A percentile compares a stretch with the other conserved stretches of the same genome.
Conservation (phyloP, 2,888 invertebrate genomes). For the Serripes groenlandicus region DNA sequence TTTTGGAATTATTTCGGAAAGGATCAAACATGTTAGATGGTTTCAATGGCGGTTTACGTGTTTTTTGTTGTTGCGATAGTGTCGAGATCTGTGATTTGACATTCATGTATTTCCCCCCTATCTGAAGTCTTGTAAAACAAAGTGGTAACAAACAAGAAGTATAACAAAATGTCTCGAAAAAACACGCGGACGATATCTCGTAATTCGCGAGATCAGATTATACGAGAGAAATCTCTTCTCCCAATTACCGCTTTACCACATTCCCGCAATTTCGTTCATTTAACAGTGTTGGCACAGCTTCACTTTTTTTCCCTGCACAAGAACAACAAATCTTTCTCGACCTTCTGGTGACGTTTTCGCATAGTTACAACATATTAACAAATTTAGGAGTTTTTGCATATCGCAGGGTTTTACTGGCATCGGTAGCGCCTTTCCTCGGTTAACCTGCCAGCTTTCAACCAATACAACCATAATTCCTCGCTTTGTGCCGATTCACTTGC, state of each 20-base stretch:
- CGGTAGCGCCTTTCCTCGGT: slow-evolving; percentile 53
- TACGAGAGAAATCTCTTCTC: slow-evolving; percentile 21
- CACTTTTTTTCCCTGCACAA: slow-evolving; percentile 41
- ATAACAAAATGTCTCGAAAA: too few relatives aligned
- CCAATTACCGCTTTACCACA: slow-evolving; percentile 26
- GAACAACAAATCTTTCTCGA: slow-evolving; percentile 63
- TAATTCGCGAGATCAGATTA: slow-evolving; percentile 24
- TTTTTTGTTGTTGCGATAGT: too few relatives aligned
- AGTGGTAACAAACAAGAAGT: too few relatives aligned
- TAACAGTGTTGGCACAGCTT: slow-evolving; percentile 9
- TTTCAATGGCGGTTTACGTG: too few relatives aligned
- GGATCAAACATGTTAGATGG: too few relatives aligned
- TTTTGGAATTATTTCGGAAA: too few relatives aligned
- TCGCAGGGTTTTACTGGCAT: slow-evolving; percentile 50
- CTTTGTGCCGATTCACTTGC: slow-evolving; percentile 66
- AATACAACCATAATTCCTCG: slow-evolving; percentile 61
- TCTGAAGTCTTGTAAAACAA: too few relatives aligned
- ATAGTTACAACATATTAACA: slow-evolving; percentile 57
- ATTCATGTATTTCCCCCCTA: too few relatives aligned
- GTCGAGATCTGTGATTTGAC: too few relatives aligned
- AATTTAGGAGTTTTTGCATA: slow-evolving; percentile 66
- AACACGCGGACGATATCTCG: not conserved
- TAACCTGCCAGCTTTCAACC: slow-evolving; percentile 63
- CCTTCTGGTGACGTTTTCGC: slow-evolving; percentile 52
- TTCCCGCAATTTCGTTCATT: slow-evolving; percentile 30